These are phyloP conservation scores for Phaonia tiefii DNA, from an alignment of 2,888 invertebrate species.

Conservation along the genomic window DNA sequence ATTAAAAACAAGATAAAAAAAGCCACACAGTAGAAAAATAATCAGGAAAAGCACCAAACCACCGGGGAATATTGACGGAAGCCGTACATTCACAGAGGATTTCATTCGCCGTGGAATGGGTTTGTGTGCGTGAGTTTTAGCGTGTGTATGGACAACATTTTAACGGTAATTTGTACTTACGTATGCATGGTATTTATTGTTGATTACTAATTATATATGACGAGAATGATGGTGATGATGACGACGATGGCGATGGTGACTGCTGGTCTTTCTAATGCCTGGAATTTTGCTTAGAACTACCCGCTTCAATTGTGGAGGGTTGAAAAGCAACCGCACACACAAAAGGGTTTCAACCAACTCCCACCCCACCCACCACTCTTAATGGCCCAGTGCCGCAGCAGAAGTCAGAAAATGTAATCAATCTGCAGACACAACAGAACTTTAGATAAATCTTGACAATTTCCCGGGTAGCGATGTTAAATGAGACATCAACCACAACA, in stretches of 20 bases:
- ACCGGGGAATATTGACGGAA: constrained; percentile 29
- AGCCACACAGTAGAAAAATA: constrained; percentile 18
- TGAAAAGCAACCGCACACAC: constrained; percentile 1
- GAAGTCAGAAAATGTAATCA: constrained; percentile 31
- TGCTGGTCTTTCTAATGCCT: constrained; percentile 23
- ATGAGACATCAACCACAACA: not conserved
- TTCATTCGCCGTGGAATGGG: not conserved
- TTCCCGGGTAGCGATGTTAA: not conserved
- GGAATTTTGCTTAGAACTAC: constrained; percentile 13
- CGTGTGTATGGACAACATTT: constrained; percentile 14
- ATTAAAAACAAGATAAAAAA: constrained; percentile 26
- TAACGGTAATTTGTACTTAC: constrained; percentile 42
- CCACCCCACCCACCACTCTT: constrained; percentile 1
- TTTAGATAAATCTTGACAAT: constrained; percentile 18
- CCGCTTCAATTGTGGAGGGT: constrained; percentile 25
- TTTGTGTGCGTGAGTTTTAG: not conserved
- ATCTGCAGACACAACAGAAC: not conserved
- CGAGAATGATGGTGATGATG: not conserved
- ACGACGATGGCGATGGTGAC: not conserved
- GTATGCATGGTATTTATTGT: constrained; percentile 36
- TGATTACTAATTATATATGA: constrained; percentile 33
- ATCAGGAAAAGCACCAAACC: constrained; percentile 37
- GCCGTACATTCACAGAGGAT: constrained; percentile 18
- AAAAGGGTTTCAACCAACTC: constrained; percentile 2
- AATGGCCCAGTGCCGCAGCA: not conserved